Evolutionary conservation across 2,797 vertebrate genomes (phyloP).

Genomic region (Falco concolor): DNA sequence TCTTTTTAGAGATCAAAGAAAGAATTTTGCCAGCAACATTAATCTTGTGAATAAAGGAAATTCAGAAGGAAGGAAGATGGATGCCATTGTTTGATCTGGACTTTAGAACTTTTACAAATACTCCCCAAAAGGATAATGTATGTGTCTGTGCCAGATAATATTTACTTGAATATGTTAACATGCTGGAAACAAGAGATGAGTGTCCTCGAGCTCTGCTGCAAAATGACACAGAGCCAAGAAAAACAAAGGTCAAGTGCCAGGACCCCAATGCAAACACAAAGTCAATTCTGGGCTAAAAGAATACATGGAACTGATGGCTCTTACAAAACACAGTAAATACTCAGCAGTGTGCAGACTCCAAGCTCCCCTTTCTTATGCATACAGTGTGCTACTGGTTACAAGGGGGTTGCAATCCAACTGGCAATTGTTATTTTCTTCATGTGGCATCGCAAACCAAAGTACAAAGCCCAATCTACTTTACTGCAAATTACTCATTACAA

Average conservation of each 20-base stretch:
- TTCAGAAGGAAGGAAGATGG: background rate
- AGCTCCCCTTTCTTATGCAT: background rate
- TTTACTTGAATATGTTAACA: constrained; percentile 50
- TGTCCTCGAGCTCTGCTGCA: background rate
- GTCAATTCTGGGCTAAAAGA: background rate
- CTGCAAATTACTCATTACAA: background rate
- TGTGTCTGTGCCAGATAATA: background rate
- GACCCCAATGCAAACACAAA: constrained; percentile 14
- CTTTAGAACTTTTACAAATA: constrained; percentile 30
- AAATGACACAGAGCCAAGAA: constrained; percentile 48
- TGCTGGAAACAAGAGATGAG: constrained; percentile 32
- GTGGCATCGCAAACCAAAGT: background rate
- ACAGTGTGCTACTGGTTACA: background rate
- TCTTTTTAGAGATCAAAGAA: background rate
- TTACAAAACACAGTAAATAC: background rate
- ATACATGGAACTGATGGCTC: background rate
- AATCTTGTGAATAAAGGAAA: constrained; percentile 22
- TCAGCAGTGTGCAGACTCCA: background rate
- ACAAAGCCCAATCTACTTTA: background rate
- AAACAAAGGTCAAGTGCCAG: constrained; percentile 42
- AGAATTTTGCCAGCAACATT: background rate
- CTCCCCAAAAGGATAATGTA: background rate
- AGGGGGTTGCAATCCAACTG: background rate
- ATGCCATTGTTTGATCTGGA: constrained; percentile 34
- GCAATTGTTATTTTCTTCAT: background rate